Evolutionary conservation across 2,797 vertebrate genomes (phyloP), one percentile per base, ranked within the genome.

Genomic region (Salmo trutta): DNA sequence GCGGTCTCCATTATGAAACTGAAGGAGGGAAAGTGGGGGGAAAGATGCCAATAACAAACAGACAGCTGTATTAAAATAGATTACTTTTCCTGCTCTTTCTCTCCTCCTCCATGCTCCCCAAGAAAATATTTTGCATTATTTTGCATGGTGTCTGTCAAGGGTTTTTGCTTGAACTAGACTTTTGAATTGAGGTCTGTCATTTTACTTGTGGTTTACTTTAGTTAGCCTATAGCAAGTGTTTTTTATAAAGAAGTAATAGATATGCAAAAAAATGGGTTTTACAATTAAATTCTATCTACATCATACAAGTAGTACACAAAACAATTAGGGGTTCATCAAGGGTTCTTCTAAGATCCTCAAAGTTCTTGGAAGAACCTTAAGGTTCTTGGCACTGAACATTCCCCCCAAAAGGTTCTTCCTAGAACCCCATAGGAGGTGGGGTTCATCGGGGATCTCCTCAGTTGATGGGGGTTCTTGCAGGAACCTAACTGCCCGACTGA

Each of bases 41-140:
- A 86, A 88, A 87, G 90, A 86, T 89, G 87, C 84, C 91, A 91
- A 87, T 91, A 90, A 91, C 77, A 88, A 71, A 83, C 70, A 84
- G 89, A 92, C 86, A 88, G 88, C 85, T 93, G 91, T 90, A 91
- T 94, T 92, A 89, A 91, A 91, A 91, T 86, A 74, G 89, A 94
- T 94, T 89, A 88, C 82, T 80, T 84, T 77, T 76, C 17, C 51
- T 76, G 77, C 27, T 73, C 56, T 75, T 33, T 47, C 41, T 73
- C 73, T 59, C 19, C 84, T 80, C 77, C 72, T 73, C 74, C 81
- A 68, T 47, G 77, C 66, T 71, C 77, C n/a, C 74, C 62, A 71
- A 65, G 29, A 29, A 33, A 19, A 67, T 17, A 67, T 62, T 84
- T 88, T 89, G 87, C 75, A 89, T 88, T 81, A 62, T 62, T 62